Conservation (phyloP, 2,113 vertebrate genomes). For the Guaruba guarouba region DNA sequence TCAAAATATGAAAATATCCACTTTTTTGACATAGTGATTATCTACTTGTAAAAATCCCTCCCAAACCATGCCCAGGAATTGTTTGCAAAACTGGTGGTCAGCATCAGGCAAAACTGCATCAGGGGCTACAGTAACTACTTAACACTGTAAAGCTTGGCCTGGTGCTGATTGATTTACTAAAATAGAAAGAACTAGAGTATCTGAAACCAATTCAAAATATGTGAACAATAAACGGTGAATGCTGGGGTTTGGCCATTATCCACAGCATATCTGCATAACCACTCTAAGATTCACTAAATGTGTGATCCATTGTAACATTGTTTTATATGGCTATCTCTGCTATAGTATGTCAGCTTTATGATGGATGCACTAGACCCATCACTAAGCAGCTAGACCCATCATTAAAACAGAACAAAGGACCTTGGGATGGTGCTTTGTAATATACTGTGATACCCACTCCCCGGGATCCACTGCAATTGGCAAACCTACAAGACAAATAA, state of each 20-base stretch:
- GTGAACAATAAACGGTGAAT: background rate
- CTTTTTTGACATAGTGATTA: background rate
- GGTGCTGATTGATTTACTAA: background rate
- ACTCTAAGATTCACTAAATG: background rate
- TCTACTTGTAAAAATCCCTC: background rate
- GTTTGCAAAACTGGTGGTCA: background rate
- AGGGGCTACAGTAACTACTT: background rate
- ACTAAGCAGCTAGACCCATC: background rate
- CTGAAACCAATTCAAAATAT: background rate
- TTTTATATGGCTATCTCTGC: background rate
- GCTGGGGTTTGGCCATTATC: background rate
- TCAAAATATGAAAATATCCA: background rate
- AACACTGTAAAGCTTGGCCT: background rate
- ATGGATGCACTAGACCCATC: background rate
- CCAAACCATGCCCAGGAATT: background rate
- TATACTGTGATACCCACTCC: background rate
- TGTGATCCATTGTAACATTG: rapidly evolving
- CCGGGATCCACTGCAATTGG: background rate
- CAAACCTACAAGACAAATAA: background rate
- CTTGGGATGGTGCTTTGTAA: background rate
- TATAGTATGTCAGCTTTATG: rapidly evolving
- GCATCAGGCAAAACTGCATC: background rate
- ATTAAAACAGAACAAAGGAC: background rate
- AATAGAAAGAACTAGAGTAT: background rate
- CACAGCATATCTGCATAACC: rapidly evolving